These are phyloP conservation scores for Psettodes erumei DNA, from an alignment of 2,113 vertebrate genomes.

Conservation along the genomic window DNA sequence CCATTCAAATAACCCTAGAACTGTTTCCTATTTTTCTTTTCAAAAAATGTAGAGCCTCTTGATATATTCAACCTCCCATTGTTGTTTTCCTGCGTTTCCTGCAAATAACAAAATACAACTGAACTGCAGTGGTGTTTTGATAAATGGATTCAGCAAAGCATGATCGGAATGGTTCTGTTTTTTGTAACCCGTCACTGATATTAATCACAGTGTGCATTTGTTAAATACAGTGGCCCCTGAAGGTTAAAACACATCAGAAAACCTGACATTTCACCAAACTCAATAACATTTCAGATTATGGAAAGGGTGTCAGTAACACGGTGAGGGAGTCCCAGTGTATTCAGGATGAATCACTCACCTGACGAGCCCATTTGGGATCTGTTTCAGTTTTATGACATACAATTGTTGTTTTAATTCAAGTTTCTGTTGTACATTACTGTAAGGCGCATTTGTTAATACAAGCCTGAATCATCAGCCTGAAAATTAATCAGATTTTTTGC, in stretches of 20 bases:
- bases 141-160: not conserved
- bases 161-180: not conserved
- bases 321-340: too few species aligned
- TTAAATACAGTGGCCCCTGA: not conserved
- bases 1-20: not conserved
- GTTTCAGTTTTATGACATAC: too few species aligned
- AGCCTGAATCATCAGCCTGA: too few species aligned
- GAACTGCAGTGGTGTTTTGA: not conserved
- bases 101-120: constrained; percentile 3
- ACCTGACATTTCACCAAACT: too few species aligned
- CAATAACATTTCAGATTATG: too few species aligned
- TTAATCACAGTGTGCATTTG: constrained; percentile 1
- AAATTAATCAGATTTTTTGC: too few species aligned
- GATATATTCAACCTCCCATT: constrained; percentile 4
- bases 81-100: constrained; percentile 1
- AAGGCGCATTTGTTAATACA: not conserved
- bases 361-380: too few species aligned
- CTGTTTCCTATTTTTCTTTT: not conserved
- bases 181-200: not conserved
- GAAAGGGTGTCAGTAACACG: not conserved
- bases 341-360: too few species aligned
- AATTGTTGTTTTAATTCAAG: not conserved
- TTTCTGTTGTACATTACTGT: not conserved
- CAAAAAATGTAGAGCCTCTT: constrained; percentile 9
- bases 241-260: not conserved